Conservation (phyloP, 2,113 vertebrate species). For the Eclectus roratus region DNA sequence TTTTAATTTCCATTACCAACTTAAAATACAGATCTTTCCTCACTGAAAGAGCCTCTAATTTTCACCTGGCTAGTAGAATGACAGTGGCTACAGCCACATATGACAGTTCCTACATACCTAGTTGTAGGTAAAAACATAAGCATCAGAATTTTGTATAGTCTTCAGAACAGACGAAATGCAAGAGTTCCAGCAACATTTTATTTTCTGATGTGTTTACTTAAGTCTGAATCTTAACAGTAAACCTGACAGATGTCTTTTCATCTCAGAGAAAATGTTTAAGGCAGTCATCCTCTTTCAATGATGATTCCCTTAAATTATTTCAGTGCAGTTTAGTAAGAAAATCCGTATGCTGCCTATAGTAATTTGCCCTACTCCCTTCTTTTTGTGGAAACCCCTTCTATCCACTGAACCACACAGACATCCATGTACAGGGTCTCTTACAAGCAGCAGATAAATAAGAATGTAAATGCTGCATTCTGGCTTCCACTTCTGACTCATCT, state of each 20-base stretch:
- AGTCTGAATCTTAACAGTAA: not conserved
- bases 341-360: not conserved
- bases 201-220: not conserved
- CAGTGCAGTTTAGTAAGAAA: not conserved
- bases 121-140: not conserved
- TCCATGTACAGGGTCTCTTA: not conserved
- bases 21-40: not conserved
- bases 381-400: not conserved
- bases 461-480: not conserved
- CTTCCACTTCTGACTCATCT: not conserved
- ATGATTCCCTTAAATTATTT: not conserved
- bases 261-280: not conserved
- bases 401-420: not conserved
- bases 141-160: not conserved
- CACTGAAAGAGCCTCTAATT: not conserved
- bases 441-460: not conserved
- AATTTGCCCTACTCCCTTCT: not conserved
- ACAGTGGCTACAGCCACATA: not conserved
- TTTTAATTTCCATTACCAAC: not conserved
- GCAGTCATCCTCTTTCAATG: not conserved
- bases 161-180: not conserved
- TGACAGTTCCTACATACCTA: not conserved
- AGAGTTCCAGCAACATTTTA: not conserved
- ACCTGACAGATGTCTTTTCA: not conserved
- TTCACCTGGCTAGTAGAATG: not conserved